phyloP scores from a whole-genome alignment of 2,113 vertebrate species.

The Abramis brama region DNA sequence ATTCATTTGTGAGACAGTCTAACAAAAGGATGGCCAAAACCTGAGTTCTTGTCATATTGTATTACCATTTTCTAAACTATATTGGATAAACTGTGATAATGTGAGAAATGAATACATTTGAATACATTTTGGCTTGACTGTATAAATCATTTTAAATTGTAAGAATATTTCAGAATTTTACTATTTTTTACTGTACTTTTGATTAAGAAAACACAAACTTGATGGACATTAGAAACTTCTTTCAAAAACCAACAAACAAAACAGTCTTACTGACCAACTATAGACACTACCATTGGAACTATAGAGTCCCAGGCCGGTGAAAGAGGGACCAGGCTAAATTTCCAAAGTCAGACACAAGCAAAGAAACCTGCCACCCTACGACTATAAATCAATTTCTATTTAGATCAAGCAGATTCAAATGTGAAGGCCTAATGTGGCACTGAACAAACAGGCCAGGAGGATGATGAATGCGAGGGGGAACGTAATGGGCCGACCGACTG shows the following conservation, averaged over 20 bases:
- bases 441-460: constrained; percentile 57
- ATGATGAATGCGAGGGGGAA: constrained; percentile 57
- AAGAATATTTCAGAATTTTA: neutral
- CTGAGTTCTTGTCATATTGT: too few relatives aligned
- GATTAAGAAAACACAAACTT: neutral
- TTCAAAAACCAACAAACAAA: too few relatives aligned
- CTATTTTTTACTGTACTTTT: neutral
- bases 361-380: constrained; percentile 32
- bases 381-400: constrained; percentile 68
- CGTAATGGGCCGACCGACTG: constrained; percentile 60
- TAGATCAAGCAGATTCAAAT: constrained; percentile 63
- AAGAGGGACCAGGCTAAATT: constrained; percentile 20
- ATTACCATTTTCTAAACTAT: too few relatives aligned
- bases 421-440: constrained; percentile 57
- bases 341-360: constrained; percentile 46
- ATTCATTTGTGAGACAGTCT: too few relatives aligned
- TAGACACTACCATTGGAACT: neutral
- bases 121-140: too few relatives aligned
- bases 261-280: neutral
- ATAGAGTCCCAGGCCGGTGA: neutral
- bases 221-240: too few relatives aligned
- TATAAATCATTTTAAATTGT: neutral
- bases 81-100: too few relatives aligned
- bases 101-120: too few relatives aligned
- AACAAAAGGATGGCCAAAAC: too few relatives aligned